Evolutionary conservation across 2,797 vertebrate genomes (phyloP).

Genomic region (Bovichtus variegatus): DNA sequence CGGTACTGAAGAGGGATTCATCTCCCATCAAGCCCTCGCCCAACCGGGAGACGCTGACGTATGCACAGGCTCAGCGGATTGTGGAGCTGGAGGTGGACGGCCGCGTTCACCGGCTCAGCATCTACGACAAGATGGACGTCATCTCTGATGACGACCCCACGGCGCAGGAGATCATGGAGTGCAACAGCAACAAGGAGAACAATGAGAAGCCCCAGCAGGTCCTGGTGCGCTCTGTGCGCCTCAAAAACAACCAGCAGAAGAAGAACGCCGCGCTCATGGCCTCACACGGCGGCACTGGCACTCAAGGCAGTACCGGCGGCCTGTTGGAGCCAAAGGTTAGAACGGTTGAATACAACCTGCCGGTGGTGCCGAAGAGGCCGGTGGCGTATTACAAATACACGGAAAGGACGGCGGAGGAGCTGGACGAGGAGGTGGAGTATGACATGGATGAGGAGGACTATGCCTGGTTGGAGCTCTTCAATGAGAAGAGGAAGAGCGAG

Average conservation of each 20-base stretch:
- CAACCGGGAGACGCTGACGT: constrained; percentile 95
- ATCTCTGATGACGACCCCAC: constrained; percentile 94
- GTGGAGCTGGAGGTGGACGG: constrained; percentile 99
- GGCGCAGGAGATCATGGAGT: constrained; percentile 97
- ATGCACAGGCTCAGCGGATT: constrained; percentile 97
- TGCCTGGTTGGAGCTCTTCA: constrained; percentile 95
- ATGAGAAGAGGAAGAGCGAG: constrained; percentile 93
- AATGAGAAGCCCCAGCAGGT: constrained; percentile 91
- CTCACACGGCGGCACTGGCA: constrained; percentile 77
- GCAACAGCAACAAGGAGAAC: constrained; percentile 99
- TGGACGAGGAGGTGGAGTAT: constrained; percentile 97
- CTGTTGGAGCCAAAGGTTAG: constrained; percentile 94
- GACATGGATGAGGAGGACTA: constrained; percentile 99
- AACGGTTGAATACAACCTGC: constrained; percentile 95
- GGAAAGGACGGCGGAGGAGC: constrained; percentile 93
- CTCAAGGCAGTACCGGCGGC: constrained; percentile 75
- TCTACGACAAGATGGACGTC: constrained; percentile 95
- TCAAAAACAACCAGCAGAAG: constrained; percentile 94
- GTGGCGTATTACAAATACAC: constrained; percentile 90
- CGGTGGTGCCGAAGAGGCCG: constrained; percentile 92
- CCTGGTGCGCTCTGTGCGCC: constrained; percentile 91
- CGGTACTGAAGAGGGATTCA: constrained; percentile 87
- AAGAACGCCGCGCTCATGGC: constrained; percentile 86
- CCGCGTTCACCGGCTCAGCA: constrained; percentile 95
- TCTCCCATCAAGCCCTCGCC: constrained; percentile 97